Evolutionary conservation across 2,113 vertebrate species (phyloP), one percentile per base, ranked within the genome.

Genomic region (Phodopus roborovskii): DNA sequence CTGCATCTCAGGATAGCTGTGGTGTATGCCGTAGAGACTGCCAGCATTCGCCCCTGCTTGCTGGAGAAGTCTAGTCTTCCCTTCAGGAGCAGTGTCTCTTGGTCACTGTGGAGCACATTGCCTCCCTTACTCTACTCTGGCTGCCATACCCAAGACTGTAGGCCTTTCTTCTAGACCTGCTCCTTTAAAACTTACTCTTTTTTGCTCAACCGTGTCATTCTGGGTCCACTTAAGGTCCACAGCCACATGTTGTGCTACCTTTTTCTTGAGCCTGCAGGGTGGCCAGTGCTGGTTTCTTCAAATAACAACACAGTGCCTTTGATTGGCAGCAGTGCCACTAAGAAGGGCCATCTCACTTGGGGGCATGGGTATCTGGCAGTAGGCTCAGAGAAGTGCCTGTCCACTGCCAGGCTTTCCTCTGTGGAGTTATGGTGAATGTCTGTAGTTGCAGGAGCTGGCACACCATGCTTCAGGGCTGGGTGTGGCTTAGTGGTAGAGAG

Each of bases 71-170:
- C 33, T 10, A 2, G 24, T 64, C 0, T 75, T 22, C 9, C 26
- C 20, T 68, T 19, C 48, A 60, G 10, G 30, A 50, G 30, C 4
- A 28, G 16, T 9, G 13, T 64, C 42, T 94, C 77, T 22, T 56
- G 7, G 0, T 0, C 58, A 33, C 33, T 1, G 1, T 2, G 22
- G n/a, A 45, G 39, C 62, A 64, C 62, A 8, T 45, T 42, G 42
- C 36, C 42, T 15, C 3, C 56, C 39, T 64, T 5, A 36, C 62
- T 81, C 70, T 88, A 71, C 60, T 86, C 71, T 81, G 33, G 3
- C 79, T 39, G 0, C 3, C 8, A 3, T 0, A 9, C 53, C 33
- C 4, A 11, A 45, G 30, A 5, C 0, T 0, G 39, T 28, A 58
- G 7, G n/a, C 0, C 60, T 95, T 97, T 78, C 87, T 95, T 91